These are phyloP conservation scores for Hemiscyllium ocellatum DNA, from an alignment of 2,113 vertebrate species.

Conservation along the genomic window DNA sequence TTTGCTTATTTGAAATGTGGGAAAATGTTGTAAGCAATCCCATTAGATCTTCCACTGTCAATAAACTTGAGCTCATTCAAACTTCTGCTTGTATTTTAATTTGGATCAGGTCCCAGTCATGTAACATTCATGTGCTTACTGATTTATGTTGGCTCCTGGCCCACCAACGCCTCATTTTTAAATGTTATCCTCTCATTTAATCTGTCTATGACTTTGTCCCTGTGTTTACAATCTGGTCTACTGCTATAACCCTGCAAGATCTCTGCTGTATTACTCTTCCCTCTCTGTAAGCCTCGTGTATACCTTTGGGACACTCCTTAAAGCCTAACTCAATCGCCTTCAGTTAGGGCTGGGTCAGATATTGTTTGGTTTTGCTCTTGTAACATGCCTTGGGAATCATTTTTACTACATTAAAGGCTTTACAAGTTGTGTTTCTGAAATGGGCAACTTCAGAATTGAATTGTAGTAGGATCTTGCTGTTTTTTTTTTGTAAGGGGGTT, in stretches of 20 bases:
- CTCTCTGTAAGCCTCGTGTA: background rate
- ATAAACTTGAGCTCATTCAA: background rate
- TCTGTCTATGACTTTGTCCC: background rate
- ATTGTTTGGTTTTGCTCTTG: background rate
- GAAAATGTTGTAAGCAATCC: background rate
- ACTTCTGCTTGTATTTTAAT: background rate
- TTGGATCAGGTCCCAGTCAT: background rate
- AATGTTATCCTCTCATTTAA: background rate
- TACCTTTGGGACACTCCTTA: background rate
- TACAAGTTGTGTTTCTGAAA: too few species aligned
- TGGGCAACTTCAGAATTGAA: too few species aligned
- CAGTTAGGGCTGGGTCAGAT: background rate
- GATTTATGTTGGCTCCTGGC: background rate
- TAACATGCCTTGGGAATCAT: background rate
- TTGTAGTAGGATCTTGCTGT: too few species aligned
- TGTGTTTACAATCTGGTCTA: background rate
- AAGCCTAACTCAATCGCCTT: background rate
- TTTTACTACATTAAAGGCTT: background rate
- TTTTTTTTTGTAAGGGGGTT: too few species aligned
- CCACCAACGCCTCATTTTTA: background rate
- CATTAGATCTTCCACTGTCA: background rate
- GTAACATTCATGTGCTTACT: background rate
- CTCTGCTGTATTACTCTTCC: background rate
- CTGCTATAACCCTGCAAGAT: background rate
- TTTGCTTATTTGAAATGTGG: background rate